Evolutionary conservation across 2,797 vertebrate genomes (phyloP).

Genomic region (Pangasius krempfi): DNA sequence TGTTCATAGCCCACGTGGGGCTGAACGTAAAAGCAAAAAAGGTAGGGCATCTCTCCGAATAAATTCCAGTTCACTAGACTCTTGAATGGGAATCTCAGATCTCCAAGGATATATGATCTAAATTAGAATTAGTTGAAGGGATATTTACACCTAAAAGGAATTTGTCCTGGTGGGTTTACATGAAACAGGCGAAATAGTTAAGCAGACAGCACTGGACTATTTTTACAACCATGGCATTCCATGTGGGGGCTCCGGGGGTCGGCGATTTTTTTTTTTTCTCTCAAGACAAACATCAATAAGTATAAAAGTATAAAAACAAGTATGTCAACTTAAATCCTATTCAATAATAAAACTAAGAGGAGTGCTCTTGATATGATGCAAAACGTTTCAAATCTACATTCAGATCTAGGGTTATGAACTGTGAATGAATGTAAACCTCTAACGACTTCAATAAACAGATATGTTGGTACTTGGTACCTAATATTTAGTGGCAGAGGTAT

Average conservation of each 20-base stretch:
- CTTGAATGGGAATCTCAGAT: background rate
- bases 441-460: background rate
- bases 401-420: background rate
- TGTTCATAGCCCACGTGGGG: conserved; percentile 53
- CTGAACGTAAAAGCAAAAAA: conserved; percentile 58
- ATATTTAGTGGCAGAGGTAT: background rate
- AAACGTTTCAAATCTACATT: background rate
- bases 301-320: background rate
- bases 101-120: background rate
- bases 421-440: background rate
- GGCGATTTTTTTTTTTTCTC: background rate
- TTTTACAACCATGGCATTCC: background rate
- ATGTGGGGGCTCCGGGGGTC: background rate
- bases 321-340: background rate
- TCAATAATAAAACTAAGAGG: background rate
- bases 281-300: background rate
- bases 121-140: background rate
- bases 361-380: background rate
- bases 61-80: background rate
- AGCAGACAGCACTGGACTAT: background rate
- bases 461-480: background rate
- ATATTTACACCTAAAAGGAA: background rate
- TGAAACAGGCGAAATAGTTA: background rate
- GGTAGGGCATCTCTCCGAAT: conserved; percentile 3
- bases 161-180: background rate